Base-by-base conservation (phyloP, 2,113 vertebrate species). In the Hipposideros armiger region DNA sequence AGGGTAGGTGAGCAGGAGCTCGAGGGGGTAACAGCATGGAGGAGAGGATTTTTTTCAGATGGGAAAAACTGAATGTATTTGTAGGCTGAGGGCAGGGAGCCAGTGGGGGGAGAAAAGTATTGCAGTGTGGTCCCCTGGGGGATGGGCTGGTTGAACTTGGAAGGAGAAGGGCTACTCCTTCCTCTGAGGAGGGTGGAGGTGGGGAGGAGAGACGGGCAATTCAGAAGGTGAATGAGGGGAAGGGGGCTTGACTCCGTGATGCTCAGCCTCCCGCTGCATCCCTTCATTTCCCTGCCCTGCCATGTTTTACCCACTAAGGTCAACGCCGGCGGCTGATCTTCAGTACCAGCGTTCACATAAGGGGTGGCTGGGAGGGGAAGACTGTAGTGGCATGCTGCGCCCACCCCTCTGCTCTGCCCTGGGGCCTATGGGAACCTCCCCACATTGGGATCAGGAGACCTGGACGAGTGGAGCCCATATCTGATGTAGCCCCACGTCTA, bases 41-140 rank as follows among this genome's bases (percentile, higher is more conserved):
- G 78, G 73, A 92, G 58, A 89, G 36, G 70, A 84, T 87, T 74
- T 82, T 69, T 93, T 96, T 93, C 58, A 94, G 73, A 84, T 87
- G 70, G 73, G 88, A 74, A 95, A 95, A 84, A 78, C 36, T 66
- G 42, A 96, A 92, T 52, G 16, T 60, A 77, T 94, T 87, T 88
- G 52, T n/a, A 95, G 80, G 78, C 67, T 93, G 36, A 92, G 64
- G 95, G 72, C 93, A 88, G 64, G 52, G 45, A 96, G 72, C 73
- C 94, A 97, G n/a, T 36, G 32, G 91, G 24, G 88, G 73, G 86
- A 95, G 86, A 94, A 82, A 64, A 94, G 95, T 76, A 73, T 62
- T 89, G 73, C 28, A 67, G 54, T 81, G 16, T 78, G 77, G 62
- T 82, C 47, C 83, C 50, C 58, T 11, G 67, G 56, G 54, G 62